These are phyloP conservation scores for Thamnophis sirtalis DNA, from an alignment of 2,113 vertebrate species.

Conservation along the genomic window DNA sequence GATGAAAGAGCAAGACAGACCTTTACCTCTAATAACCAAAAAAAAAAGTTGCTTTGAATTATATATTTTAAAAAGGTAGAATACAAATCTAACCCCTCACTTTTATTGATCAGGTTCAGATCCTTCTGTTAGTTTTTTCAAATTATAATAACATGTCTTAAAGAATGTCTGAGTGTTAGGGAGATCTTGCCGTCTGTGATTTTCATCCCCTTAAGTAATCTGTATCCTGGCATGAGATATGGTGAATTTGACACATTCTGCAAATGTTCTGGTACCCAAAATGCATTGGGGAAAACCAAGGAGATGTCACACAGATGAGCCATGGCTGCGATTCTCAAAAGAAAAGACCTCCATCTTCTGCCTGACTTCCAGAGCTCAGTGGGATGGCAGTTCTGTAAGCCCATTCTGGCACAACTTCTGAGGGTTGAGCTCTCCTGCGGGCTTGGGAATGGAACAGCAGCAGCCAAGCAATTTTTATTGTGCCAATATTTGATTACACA, in stretches of 20 bases:
- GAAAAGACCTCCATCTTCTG: background rate
- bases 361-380: constrained; percentile 3
- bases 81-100: background rate
- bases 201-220: background rate
- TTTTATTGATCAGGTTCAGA: background rate
- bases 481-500: constrained; percentile 17
- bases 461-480: constrained; percentile 11
- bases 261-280: background rate
- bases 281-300: background rate
- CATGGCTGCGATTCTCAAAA: background rate
- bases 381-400: constrained; percentile 35
- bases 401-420: constrained; percentile 35
- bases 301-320: background rate
- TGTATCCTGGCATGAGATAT: no score
- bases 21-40: background rate
- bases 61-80: background rate
- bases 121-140: background rate
- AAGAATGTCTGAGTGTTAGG: background rate
- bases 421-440: background rate
- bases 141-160: background rate
- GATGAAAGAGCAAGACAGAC: background rate
- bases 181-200: background rate
- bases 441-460: background rate
- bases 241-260: background rate
- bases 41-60: background rate